Conservation (phyloP, 2,888 invertebrate species). For the Listrodromus nycthemerus region DNA sequence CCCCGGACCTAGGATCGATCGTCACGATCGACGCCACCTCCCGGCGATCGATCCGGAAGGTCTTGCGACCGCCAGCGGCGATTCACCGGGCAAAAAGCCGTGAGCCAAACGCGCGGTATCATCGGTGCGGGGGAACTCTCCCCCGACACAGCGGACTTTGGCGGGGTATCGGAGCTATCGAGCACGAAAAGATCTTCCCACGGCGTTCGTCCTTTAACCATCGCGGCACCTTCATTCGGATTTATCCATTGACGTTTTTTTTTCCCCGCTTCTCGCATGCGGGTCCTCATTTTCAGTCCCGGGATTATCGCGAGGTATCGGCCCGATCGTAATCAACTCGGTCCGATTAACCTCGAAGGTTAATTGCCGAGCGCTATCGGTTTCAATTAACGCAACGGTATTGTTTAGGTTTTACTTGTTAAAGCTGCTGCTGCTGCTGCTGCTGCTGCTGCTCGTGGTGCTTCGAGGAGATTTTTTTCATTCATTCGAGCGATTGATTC, state of each 20-base stretch:
- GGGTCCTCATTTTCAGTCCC: not conserved
- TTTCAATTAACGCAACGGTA: constrained; percentile 53
- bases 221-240: constrained; percentile 21
- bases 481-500: constrained; percentile 32
- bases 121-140: not conserved
- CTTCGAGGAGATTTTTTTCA: not conserved
- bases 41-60: constrained; percentile 55
- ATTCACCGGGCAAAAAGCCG: constrained; percentile 19
- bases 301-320: constrained; percentile 14
- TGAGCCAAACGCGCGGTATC: constrained; percentile 30
- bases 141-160: not conserved
- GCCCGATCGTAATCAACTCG: constrained; percentile 43
- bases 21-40: constrained; percentile 56
- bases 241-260: not conserved
- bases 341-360: constrained; percentile 57
- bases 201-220: constrained; percentile 43
- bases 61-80: constrained; percentile 55
- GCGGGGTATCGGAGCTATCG: constrained; percentile 24
- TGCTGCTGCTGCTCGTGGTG: not conserved
- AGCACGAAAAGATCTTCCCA: constrained; percentile 41
- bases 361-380: constrained; percentile 50
- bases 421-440: not conserved
- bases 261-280: not conserved
- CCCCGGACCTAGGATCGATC: constrained; percentile 53
- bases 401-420: constrained; percentile 36